Conservation (phyloP, 2,113 vertebrate species). For the Gobio gobio region DNA sequence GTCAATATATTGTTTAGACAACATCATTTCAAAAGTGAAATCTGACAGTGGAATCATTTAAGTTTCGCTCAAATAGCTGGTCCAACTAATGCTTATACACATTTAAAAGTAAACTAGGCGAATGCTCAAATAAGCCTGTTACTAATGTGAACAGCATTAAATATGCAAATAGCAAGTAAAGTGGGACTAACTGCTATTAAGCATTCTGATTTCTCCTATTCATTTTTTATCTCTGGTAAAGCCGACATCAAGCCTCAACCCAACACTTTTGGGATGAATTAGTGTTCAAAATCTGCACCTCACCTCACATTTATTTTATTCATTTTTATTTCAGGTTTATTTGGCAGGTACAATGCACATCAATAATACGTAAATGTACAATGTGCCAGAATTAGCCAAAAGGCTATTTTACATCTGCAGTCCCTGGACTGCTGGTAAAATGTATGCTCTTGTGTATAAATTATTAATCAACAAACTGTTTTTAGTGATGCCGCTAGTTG, state of each 20-base stretch:
- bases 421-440: neutral
- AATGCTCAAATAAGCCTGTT: neutral
- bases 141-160: neutral
- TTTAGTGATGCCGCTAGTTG: neutral
- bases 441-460: neutral
- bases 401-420: neutral
- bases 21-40: no score
- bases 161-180: neutral
- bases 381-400: slow-evolving; percentile 9
- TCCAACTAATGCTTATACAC: neutral
- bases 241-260: no score
- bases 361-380: neutral
- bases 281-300: no score
- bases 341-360: no score
- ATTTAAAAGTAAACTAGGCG: neutral
- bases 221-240: neutral
- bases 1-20: no score
- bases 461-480: no score
- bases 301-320: no score
- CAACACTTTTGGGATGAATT: no score
- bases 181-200: neutral
- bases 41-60: neutral
- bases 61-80: neutral
- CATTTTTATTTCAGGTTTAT: no score
- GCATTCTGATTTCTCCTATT: neutral